Evolutionary conservation across 2,797 vertebrate species (phyloP).

Genomic region (Argentina silus): DNA sequence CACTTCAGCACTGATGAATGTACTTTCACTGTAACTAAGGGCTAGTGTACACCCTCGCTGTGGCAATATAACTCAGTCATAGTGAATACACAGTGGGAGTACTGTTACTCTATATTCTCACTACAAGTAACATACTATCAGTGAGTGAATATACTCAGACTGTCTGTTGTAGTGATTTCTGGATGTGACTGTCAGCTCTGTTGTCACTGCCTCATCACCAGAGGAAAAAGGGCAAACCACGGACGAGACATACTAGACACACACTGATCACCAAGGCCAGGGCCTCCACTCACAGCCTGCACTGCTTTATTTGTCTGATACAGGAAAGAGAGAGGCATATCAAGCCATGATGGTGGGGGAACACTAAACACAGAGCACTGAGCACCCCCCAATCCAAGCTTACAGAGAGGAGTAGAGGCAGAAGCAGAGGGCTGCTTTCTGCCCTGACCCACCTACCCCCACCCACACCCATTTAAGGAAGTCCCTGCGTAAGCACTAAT

Average conservation of each 20-base stretch:
- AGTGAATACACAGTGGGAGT: neutral
- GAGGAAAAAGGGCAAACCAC: too few relatives aligned
- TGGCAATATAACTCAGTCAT: neutral
- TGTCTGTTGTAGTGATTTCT: too few relatives aligned
- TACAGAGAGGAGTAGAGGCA: too few relatives aligned
- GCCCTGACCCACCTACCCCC: neutral
- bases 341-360: neutral
- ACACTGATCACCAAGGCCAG: neutral
- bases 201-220: too few relatives aligned
- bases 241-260: neutral
- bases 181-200: too few relatives aligned
- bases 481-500: slow-evolving; percentile 60
- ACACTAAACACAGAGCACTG: neutral
- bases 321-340: neutral
- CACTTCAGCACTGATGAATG: neutral
- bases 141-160: neutral
- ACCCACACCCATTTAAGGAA: slow-evolving; percentile 6
- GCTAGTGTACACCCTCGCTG: neutral
- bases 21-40: neutral
- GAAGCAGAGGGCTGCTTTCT: too few relatives aligned
- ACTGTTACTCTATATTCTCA: neutral
- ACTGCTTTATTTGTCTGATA: neutral
- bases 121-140: neutral
- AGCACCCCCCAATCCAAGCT: neutral
- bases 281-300: neutral